Evolutionary conservation across 2,888 invertebrate genomes (phyloP).

Genomic region (Rhagophthalmus giganteus): DNA sequence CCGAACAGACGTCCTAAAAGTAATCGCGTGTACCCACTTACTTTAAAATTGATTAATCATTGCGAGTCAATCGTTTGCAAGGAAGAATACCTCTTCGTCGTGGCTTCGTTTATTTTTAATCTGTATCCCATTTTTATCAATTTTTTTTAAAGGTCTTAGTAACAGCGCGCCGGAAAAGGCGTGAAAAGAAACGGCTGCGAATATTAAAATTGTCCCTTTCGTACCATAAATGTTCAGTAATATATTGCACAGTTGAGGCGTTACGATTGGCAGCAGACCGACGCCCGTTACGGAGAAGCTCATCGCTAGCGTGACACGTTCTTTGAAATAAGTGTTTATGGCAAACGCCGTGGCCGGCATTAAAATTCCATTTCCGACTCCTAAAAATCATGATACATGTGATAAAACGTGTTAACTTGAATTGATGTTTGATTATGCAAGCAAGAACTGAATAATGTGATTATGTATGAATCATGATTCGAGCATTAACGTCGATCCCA

Average conservation of each 20-base stretch:
- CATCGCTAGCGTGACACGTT: conserved; percentile 56
- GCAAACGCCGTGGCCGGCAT: conserved; percentile 57
- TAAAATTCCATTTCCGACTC: conserved; percentile 56
- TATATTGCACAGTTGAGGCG: conserved; percentile 56
- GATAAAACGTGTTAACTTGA: too few species aligned
- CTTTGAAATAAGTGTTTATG: conserved; percentile 57
- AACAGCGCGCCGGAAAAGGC: conserved; percentile 56
- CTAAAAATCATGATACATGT: too few species aligned
- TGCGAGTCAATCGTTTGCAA: too few species aligned
- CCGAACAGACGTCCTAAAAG: conserved; percentile 28
- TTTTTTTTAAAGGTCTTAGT: conserved; percentile 50
- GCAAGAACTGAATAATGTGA: too few species aligned
- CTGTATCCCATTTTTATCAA: too few species aligned
- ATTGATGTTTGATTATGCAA: too few species aligned
- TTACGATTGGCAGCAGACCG: conserved; percentile 56
- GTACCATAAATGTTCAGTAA: conserved; percentile 52
- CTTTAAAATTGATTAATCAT: too few species aligned
- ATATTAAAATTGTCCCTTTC: conserved; percentile 56
- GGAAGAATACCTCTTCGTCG: conserved; percentile 1
- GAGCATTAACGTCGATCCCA: too few species aligned
- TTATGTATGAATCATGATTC: too few species aligned
- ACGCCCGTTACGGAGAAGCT: conserved; percentile 57
- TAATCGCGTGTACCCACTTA: too few species aligned
- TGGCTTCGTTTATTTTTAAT: not conserved
- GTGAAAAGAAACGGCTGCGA: conserved; percentile 57